Base-by-base conservation (phyloP, 2,113 vertebrate species). In the Lophius piscatorius region DNA sequence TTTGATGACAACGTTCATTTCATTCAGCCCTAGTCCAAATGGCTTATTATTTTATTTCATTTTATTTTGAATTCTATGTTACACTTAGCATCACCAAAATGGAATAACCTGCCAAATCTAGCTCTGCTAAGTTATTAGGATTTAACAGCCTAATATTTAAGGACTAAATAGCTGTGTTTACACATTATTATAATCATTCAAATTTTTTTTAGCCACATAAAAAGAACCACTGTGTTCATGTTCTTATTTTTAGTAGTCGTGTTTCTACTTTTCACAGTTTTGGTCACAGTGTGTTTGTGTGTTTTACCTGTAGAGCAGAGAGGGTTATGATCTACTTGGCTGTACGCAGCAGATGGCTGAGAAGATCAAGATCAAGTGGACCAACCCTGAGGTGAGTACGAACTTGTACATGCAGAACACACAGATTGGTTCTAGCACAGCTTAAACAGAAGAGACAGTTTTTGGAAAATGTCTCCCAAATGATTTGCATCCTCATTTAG, bases 301-400 rank as follows among this genome's bases (percentile, higher is more conserved):
- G 38, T 14, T 76, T 82, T 80, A 35, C 63, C 68, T 80, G 74
- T 87, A 95, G 92, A 86, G 89, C 82, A 90, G 89, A 87, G 91
- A 93, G 40, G 90, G 91, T 12, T 87, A 90, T 5, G 92, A 90
- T 59, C 87, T 94, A 76, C 93, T 94, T 70, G 88, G 87, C 4
- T 91, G 90, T 20, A 91, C 93, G 68, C 92, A 92, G 29, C 88
- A 93, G 72, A 91, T 95, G 91, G 92, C 93, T 38, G 93, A 93
- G 84, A 94, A 91, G 75, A 89, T 94, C 76, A 94, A 94, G 87
- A 91, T 85, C 81, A 95, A 93, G 84, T 94, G 93, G 88, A 92
- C 90, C 80, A 92, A 93, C 78, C 92, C 92, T 11, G 93, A 92
- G 87, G 93, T 95, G 88, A 95, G 81, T 54, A 9, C 31, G 54